phyloP scores from a whole-genome alignment of 2,113 vertebrate genomes.

The Hucho hucho region DNA sequence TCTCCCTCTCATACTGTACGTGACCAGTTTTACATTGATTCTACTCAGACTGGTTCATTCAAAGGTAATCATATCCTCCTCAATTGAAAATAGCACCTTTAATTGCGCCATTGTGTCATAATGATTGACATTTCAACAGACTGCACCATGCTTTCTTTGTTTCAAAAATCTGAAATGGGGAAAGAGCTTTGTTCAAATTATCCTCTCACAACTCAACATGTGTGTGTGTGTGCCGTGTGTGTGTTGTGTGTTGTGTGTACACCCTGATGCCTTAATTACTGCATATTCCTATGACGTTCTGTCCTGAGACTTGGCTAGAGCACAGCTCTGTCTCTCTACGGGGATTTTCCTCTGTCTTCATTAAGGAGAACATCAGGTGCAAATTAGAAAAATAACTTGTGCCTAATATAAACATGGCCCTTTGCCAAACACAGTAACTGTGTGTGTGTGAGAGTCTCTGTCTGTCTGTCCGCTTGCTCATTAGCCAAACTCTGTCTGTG shows the following conservation, averaged over 20 bases:
- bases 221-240: neutral
- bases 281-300: neutral
- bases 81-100: too few species aligned
- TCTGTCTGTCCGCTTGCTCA: neutral
- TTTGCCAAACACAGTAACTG: neutral
- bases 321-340: neutral
- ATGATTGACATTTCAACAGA: too few species aligned
- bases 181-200: too few species aligned
- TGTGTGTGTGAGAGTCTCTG: neutral
- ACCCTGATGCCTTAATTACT: neutral
- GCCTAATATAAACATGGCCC: neutral
- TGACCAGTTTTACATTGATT: too few species aligned
- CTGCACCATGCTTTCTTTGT: too few species aligned
- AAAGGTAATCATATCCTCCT: too few species aligned
- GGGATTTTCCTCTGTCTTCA: constrained; percentile 1
- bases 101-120: too few species aligned
- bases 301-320: neutral
- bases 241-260: neutral
- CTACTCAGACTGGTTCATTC: too few species aligned
- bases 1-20: neutral
- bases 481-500: neutral
- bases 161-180: too few species aligned
- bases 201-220: too few species aligned
- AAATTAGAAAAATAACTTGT: constrained; percentile 5
- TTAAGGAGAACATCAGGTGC: constrained; percentile 9